These are phyloP conservation scores for Bos taurus DNA, from an alignment of 2,113 vertebrate species.

Conservation along the genomic window DNA sequence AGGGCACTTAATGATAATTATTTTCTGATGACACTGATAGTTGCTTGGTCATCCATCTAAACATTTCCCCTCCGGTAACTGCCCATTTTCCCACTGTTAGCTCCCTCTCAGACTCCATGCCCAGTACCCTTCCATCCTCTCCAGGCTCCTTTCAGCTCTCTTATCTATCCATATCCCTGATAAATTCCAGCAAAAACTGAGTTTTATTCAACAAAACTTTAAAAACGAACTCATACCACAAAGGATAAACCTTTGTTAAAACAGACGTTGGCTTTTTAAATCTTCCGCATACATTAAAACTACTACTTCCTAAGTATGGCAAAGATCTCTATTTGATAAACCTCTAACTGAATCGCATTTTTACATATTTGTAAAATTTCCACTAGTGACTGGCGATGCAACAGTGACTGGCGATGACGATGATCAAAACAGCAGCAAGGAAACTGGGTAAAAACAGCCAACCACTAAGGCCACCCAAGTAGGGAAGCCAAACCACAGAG, in stretches of 20 bases:
- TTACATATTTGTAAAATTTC: conserved; percentile 63
- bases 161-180: background rate
- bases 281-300: background rate
- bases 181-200: background rate
- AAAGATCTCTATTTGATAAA: conserved; percentile 34
- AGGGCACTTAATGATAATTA: background rate
- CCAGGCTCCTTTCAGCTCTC: background rate
- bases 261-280: conserved; percentile 29
- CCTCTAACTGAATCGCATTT: conserved; percentile 43
- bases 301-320: background rate
- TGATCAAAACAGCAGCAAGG: conserved; percentile 57
- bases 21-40: background rate
- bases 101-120: background rate
- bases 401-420: background rate
- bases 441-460: conserved; percentile 47
- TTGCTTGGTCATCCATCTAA: too few species aligned
- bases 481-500: conserved; percentile 33
- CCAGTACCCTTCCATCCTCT: background rate
- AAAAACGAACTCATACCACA: background rate
- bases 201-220: conserved; percentile 15
- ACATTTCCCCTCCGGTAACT: background rate
- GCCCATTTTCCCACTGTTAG: background rate
- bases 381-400: background rate
- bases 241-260: conserved; percentile 19
- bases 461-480: conserved; percentile 38